phyloP scores from a whole-genome alignment of 1,140 invertebrate species.

The Littorina saxatilis region DNA sequence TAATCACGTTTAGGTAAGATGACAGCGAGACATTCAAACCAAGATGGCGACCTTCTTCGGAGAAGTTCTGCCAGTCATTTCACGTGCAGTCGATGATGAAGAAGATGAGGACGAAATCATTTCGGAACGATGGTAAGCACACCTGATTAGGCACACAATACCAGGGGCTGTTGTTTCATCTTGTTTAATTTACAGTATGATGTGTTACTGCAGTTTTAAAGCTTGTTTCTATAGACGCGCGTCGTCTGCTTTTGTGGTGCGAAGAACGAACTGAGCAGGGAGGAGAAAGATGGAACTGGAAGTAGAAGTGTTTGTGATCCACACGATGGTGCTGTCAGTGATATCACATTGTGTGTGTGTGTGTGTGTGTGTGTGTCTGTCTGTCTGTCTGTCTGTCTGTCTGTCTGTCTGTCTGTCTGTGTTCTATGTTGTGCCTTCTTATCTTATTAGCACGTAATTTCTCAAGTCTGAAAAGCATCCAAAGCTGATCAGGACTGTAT shows the following conservation, averaged over 20 bases:
- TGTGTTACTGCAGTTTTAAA: background rate
- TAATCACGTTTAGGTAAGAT: background rate
- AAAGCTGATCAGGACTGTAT: too few relatives aligned
- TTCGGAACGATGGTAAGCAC: background rate
- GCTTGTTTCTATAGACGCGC: constrained; percentile 18
- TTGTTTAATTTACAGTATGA: background rate
- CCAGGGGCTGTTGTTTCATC: background rate
- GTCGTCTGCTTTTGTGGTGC: too few relatives aligned
- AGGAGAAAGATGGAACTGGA: too few relatives aligned
- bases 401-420: too few relatives aligned
- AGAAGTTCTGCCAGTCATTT: constrained; percentile 67
- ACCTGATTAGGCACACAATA: background rate
- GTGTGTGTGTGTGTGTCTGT: background rate
- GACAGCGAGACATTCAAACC: constrained; percentile 22
- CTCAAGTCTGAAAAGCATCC: too few relatives aligned
- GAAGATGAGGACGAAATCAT: constrained; percentile 64
- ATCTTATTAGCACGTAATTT: too few relatives aligned
- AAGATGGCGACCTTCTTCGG: constrained; percentile 71
- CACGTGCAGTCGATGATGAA: constrained; percentile 70
- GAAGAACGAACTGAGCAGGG: too few relatives aligned
- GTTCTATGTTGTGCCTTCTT: too few relatives aligned
- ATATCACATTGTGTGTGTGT: background rate
- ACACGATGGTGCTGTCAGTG: too few relatives aligned
- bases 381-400: background rate
- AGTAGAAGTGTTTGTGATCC: too few relatives aligned